These are phyloP conservation scores for Paguma larvata DNA, from an alignment of 2,797 vertebrate species.

Conservation along the genomic window DNA sequence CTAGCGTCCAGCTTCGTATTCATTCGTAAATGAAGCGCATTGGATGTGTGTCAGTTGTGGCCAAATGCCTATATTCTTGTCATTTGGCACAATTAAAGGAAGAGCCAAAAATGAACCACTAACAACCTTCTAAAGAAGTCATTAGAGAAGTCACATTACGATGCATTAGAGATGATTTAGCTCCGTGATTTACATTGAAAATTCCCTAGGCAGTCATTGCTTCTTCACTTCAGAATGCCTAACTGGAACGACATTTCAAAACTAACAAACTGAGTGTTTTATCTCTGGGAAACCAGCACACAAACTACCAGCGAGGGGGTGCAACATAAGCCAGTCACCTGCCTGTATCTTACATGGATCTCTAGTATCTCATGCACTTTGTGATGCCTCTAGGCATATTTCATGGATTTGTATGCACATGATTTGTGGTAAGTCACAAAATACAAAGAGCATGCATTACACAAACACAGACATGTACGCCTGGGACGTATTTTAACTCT, in stretches of 20 bases:
- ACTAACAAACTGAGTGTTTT: constrained; percentile 24
- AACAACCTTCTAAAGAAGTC: constrained; percentile 11
- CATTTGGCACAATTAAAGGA: constrained; percentile 52
- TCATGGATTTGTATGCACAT: not conserved
- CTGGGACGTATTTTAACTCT: not conserved
- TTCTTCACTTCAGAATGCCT: constrained; percentile 35
- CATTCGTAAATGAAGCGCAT: constrained; percentile 57
- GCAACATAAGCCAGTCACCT: not conserved
- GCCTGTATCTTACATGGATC: not conserved
- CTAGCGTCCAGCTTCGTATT: constrained; percentile 4
- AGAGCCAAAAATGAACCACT: constrained; percentile 32
- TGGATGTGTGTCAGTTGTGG: not conserved
- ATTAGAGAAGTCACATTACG: not conserved
- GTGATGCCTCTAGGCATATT: not conserved
- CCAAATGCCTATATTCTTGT: not conserved
- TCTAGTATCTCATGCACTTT: not conserved
- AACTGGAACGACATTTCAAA: constrained; percentile 67
- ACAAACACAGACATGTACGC: not conserved
- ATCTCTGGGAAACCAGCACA: constrained; percentile 26
- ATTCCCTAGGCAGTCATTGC: constrained; percentile 9
- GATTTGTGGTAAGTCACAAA: not conserved
- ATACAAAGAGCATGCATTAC: not conserved
- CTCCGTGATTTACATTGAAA: not conserved
- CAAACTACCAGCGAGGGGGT: not conserved
- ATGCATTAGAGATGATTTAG: constrained; percentile 24